Evolutionary conservation across 2,797 vertebrate genomes (phyloP).

Genomic region (Bucorvus abyssinicus): DNA sequence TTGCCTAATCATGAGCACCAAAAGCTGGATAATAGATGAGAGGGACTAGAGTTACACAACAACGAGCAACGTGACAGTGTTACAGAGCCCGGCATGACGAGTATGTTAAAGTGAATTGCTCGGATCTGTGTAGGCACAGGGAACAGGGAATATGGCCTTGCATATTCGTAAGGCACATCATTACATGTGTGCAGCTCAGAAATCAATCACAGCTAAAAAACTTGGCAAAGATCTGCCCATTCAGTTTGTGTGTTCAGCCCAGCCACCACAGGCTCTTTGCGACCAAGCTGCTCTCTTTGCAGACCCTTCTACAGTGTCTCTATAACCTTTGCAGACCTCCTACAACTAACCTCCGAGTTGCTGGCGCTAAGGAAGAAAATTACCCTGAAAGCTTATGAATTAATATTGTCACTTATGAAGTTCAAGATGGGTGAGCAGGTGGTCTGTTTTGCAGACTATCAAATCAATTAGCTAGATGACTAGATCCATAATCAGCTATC

Average conservation of each 20-base stretch:
- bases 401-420: not conserved
- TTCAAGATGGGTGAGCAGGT: not conserved
- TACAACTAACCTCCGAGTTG: not conserved
- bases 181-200: not conserved
- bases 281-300: not conserved
- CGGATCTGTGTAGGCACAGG: not conserved
- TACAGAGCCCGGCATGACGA: not conserved
- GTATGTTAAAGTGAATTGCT: not conserved
- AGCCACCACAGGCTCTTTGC: not conserved
- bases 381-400: not conserved
- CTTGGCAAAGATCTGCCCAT: not conserved
- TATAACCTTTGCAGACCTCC: no score
- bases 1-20: not conserved
- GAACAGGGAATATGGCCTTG: not conserved
- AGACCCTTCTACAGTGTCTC: not conserved
- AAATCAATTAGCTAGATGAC: not conserved
- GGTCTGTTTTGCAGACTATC: not conserved
- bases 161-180: not conserved
- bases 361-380: not conserved
- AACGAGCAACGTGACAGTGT: rapidly evolving
- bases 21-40: not conserved
- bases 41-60: not conserved
- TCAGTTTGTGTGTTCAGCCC: not conserved
- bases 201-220: not conserved
- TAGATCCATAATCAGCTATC: not conserved